Evolutionary conservation across 1,140 invertebrate genomes (phyloP), one percentile per base, ranked within the genome.

Genomic region (Pachyrhynchus sulphureomaculatus): DNA sequence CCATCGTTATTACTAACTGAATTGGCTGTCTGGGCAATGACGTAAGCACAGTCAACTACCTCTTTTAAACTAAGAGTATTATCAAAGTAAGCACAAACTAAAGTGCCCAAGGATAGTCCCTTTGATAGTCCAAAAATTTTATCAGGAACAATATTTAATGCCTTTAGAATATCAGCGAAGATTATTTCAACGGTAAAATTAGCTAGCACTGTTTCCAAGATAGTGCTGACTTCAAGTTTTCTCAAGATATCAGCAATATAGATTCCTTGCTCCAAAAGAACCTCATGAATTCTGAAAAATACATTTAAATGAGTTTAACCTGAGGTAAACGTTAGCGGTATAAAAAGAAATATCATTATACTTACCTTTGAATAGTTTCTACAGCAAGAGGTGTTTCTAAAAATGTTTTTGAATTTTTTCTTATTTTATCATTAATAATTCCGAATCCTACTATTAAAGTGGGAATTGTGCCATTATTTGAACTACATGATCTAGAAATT

Each of bases 381-480:
- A 82, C 81, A 74, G 95, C 95, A 4, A 84, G 71, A 6, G 88
- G 84, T 23, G 95, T 81, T 48, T 81, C 77, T 77, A 84, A 77
- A 1, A 84, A 76, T 4, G 79, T 77, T 23, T 81, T 77, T 13
- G 87, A 92, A 13, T 21, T 95, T 44, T 89, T 86, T 18, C 83
- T 73, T 92, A 93, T 20, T 2, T n/a, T 96, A 70, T 96, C 92
- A 3, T 92, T 92, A 90, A 96, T 93, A 45, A 93, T 93, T 62
- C 92, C 89, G 77, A 93, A 97, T 6, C 96, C 85, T 77, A 90
- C 94, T 82, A 92, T 95, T 0, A 96, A 78, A 13, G 91, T 90
- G 62, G 84, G 77, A 54, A 79, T 2, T 82, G n/a, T 78, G 0
- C 83, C 86, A 0, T 81, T 76, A 72, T 81, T 87, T 72, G 84